Evolutionary conservation across 2,797 vertebrate genomes (phyloP).

Genomic region (Cirrhinus mrigala): DNA sequence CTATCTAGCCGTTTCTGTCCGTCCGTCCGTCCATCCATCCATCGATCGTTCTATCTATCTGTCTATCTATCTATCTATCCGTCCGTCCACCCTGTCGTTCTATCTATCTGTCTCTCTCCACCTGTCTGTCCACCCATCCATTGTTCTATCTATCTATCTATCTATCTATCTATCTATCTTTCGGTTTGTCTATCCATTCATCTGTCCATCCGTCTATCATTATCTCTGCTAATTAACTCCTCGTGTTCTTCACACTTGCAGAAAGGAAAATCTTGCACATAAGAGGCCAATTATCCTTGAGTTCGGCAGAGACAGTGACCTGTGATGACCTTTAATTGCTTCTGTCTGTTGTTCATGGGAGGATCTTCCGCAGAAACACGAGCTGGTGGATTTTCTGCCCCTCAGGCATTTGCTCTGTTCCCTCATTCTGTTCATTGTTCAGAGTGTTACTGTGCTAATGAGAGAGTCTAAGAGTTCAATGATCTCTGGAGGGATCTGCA

Average conservation of each 20-base stretch:
- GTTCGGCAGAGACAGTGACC: background rate
- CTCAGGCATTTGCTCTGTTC: background rate
- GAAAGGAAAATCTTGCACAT: too few species aligned
- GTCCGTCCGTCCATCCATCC: fast-evolving
- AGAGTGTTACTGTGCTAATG: background rate
- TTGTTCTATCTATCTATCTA: background rate
- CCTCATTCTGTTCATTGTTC: background rate
- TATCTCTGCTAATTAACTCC: background rate
- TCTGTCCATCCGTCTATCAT: background rate
- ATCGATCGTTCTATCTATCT: fast-evolving
- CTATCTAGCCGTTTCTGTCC: background rate
- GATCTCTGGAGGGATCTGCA: background rate
- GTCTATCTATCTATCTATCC: background rate
- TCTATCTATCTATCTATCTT: background rate
- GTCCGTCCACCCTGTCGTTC: background rate
- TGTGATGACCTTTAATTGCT: background rate
- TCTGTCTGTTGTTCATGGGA: background rate
- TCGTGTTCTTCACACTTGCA: background rate
- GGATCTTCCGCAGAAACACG: background rate
- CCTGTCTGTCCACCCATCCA: background rate
- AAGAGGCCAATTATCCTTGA: background rate
- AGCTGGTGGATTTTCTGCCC: background rate
- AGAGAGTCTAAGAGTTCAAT: background rate
- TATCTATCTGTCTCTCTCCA: background rate
- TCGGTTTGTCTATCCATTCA: background rate